Evolutionary conservation across 2,888 invertebrate genomes (phyloP).

Genomic region (Mythimna lalbum): DNA sequence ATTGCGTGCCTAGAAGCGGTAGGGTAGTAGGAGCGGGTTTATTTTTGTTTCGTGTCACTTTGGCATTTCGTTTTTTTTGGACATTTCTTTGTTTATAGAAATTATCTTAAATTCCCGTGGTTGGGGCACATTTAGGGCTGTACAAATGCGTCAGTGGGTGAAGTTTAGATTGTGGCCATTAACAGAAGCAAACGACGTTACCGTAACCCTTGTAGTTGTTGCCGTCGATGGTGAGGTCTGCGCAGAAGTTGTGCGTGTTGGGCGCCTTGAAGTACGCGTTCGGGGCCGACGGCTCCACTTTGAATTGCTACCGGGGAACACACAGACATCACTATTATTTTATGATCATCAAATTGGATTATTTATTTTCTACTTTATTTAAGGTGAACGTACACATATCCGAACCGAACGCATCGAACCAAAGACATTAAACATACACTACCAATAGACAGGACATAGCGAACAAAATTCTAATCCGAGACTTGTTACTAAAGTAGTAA

Average conservation of each 20-base stretch:
- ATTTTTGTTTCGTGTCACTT: no score
- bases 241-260: slow-evolving; percentile 78
- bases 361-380: no score
- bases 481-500: no score
- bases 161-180: neutral
- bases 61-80: neutral
- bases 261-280: slow-evolving; percentile 86
- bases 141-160: neutral
- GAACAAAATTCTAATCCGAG: no score
- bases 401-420: no score
- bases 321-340: neutral
- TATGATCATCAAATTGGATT: no score
- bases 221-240: slow-evolving; percentile 83
- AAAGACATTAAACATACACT: no score
- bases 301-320: slow-evolving; percentile 87
- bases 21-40: no score
- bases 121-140: neutral
- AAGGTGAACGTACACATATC: no score
- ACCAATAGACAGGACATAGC: no score
- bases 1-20: no score
- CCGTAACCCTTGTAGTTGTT: slow-evolving; percentile 84
- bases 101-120: neutral
- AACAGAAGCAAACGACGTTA: slow-evolving; percentile 55
- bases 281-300: slow-evolving; percentile 86
- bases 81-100: neutral